Evolutionary conservation across 2,888 invertebrate species (phyloP).

Genomic region (Catonia carolina): DNA sequence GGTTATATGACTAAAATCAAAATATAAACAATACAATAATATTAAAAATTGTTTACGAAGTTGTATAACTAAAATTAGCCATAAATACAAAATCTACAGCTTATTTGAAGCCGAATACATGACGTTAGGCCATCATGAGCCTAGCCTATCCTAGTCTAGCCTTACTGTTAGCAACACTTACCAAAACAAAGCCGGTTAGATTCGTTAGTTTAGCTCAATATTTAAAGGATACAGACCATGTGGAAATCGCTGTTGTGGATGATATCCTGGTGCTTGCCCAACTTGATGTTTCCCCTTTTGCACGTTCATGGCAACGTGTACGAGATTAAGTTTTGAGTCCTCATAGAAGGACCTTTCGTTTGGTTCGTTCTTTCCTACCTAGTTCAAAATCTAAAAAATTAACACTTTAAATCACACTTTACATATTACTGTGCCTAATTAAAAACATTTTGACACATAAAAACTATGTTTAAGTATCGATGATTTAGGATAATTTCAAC

Average conservation of each 20-base stretch:
- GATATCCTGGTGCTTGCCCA: no score
- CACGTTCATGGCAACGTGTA: slow-evolving; percentile 37
- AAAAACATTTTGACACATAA: slow-evolving; percentile 21
- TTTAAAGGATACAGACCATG: slow-evolving; percentile 9
- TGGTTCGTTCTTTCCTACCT: slow-evolving; percentile 2
- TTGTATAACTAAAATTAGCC: no score
- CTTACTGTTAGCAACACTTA: no score
- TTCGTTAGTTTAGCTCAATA: background rate
- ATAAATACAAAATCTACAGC: no score
- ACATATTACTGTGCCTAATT: slow-evolving; percentile 6
- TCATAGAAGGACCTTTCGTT: slow-evolving; percentile 35
- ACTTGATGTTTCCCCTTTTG: slow-evolving; percentile 34
- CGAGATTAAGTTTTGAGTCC: slow-evolving; percentile 34
- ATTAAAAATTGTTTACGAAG: no score
- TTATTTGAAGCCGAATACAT: no score
- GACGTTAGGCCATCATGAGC: no score
- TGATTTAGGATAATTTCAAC: slow-evolving; percentile 31
- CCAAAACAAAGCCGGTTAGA: no score
- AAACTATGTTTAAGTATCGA: slow-evolving; percentile 25
- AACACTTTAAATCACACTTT: slow-evolving; percentile 9
- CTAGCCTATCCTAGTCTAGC: no score
- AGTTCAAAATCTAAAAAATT: background rate
- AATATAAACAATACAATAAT: no score
- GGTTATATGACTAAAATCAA: no score
- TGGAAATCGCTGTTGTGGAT: background rate